Conservation (phyloP, 2,888 invertebrate species). For the Troilus luridus region DNA sequence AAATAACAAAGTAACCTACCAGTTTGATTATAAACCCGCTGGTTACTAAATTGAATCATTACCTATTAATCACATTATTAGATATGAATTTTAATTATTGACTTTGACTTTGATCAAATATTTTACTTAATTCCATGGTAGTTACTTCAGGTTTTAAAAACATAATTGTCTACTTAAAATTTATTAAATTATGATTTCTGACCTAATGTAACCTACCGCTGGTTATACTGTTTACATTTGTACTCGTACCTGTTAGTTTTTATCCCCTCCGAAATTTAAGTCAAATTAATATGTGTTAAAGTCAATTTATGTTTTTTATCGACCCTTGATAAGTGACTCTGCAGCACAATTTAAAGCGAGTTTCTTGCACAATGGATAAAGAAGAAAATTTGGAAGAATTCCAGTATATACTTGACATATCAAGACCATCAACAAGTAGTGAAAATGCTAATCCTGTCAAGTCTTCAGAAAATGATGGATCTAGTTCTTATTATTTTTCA, state of each 20-base stretch:
- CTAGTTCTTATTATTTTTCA: constrained; percentile 35
- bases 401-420: constrained; percentile 52
- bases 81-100: background rate
- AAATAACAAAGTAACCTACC: constrained; percentile 34
- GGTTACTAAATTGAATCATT: background rate
- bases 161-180: background rate
- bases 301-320: background rate
- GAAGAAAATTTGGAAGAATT: background rate
- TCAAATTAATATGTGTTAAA: background rate
- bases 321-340: background rate
- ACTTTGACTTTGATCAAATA: background rate
- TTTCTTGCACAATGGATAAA: background rate
- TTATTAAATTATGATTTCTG: background rate
- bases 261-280: background rate
- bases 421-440: constrained; percentile 51
- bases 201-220: background rate
- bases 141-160: background rate
- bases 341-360: too few relatives aligned
- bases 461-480: constrained; percentile 19
- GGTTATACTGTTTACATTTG: background rate
- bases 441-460: background rate
- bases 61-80: background rate
- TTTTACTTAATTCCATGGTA: background rate
- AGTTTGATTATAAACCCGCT: background rate
- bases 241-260: background rate